These are phyloP conservation scores for Phocoena sinus DNA, from an alignment of 2,113 vertebrate species.

Conservation along the genomic window DNA sequence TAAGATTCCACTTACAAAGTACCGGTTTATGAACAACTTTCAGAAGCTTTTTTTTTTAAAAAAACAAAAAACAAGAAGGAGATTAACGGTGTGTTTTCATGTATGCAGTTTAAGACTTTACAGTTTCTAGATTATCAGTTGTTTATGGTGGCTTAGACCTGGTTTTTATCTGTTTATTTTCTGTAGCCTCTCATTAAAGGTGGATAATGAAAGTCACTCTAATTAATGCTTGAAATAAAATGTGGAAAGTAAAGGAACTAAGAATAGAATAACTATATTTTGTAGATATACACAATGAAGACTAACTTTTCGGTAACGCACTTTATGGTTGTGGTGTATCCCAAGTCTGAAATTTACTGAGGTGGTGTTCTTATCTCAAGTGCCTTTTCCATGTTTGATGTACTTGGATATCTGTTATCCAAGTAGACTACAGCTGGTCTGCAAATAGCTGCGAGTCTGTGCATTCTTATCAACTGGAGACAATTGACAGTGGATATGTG, in stretches of 20 bases:
- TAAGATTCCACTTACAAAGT: not conserved
- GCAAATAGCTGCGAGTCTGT: conserved; percentile 51
- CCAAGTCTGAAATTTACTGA: not conserved
- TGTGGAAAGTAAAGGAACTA: not conserved
- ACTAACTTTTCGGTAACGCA: not conserved
- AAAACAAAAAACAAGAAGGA: not conserved
- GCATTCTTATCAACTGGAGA: conserved; percentile 46
- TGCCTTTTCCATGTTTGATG: conserved; percentile 42
- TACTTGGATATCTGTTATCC: conserved; percentile 25
- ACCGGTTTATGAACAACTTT: not conserved
- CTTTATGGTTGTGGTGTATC: not conserved
- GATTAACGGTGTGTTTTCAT: not conserved
- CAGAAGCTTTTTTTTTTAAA: not conserved
- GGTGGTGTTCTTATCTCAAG: conserved; percentile 45
- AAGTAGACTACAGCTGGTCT: not conserved
- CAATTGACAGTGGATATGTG: conserved; percentile 23
- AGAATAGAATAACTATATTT: not conserved
- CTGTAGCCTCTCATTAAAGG: not conserved
- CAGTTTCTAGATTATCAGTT: not conserved
- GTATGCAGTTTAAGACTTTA: not conserved
- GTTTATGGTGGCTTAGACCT: not conserved
- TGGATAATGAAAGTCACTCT: not conserved
- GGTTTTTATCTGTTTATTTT: not conserved
- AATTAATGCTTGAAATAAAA: not conserved
- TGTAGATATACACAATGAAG: not conserved